Percentiles rank a stretch among this genome's conserved stretches.
phyloP scores from a whole-genome alignment of 2,888 invertebrate genomes.

The Perizoma flavofasciatum region DNA sequence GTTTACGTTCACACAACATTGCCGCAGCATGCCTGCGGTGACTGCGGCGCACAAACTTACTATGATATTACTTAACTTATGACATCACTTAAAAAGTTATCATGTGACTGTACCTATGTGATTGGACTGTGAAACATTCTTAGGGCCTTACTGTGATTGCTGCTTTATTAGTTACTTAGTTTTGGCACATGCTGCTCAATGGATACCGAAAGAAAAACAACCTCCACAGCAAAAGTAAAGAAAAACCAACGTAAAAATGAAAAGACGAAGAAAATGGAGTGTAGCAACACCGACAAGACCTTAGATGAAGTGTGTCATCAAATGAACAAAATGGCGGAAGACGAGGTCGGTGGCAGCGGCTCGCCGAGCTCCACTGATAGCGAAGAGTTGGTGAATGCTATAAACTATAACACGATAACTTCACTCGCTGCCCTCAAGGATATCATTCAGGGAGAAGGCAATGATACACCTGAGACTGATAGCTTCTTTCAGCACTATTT shows the following conservation, averaged over 20 bases:
- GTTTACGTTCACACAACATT: slow-evolving; percentile 49
- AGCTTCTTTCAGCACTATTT: slow-evolving; percentile 89
- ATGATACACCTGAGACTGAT: slow-evolving; percentile 83
- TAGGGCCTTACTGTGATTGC: slow-evolving; percentile 50
- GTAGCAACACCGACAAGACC: slow-evolving; percentile 43
- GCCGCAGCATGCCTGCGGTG: slow-evolving; percentile 62
- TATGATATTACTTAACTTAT: slow-evolving; percentile 65
- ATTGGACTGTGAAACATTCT: slow-evolving; percentile 47
- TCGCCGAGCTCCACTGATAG: slow-evolving; percentile 84
- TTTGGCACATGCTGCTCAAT: slow-evolving; percentile 70
- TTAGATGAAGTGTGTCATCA: slow-evolving; percentile 52
- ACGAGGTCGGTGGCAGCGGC: slow-evolving; percentile 46
- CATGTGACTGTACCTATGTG: slow-evolving; percentile 69
- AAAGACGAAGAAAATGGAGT: slow-evolving; percentile 68
- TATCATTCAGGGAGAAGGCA: slow-evolving; percentile 85
- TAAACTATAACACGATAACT: slow-evolving; percentile 88
- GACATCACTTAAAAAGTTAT: slow-evolving; percentile 48
- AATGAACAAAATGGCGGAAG: slow-evolving; percentile 50
- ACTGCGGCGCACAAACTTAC: slow-evolving; percentile 55
- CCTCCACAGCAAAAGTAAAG: slow-evolving; percentile 56
- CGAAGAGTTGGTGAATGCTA: slow-evolving; percentile 86
- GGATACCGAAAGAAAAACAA: slow-evolving; percentile 66
- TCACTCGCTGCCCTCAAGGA: slow-evolving; percentile 88
- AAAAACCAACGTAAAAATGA: slow-evolving; percentile 69
- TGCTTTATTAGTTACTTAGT: slow-evolving; percentile 47